Evolutionary conservation across 1,140 invertebrate genomes (phyloP), one percentile per base, ranked within the genome.

Genomic region (Amphibalanus amphitrite): DNA sequence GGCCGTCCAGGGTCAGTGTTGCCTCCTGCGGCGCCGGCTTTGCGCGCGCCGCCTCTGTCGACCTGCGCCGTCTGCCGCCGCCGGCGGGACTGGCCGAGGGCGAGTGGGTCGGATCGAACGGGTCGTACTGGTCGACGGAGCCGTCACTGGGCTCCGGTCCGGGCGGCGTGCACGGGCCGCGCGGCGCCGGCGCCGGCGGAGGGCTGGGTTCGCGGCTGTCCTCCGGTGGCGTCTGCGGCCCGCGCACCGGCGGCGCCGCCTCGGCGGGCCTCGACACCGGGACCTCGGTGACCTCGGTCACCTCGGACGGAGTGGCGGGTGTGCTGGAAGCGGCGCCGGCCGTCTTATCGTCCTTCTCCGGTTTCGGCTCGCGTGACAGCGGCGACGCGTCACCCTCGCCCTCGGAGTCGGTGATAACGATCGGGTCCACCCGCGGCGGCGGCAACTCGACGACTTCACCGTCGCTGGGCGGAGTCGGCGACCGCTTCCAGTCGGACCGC

Each of bases 31-130:
- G n/a, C n/a, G n/a, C n/a, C n/a, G n/a, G n/a, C n/a, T n/a, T n/a
- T n/a, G n/a, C n/a, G n/a, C n/a, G n/a, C 80, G 73, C 80, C 81
- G 30, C 83, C 83, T n/a, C 33, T 38, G 47, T 1, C 47, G 47
- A 23, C 17, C 6, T 3, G 6, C 47, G 47, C 47, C 47, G 6
- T 20, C 17, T 59, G 17, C 47, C 23, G 13, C 47, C 47, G 65
- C 28, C 65, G 28, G 1, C n/a, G 65, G n/a, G 10, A 25, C 65
- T 28, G 65, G 47, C 47, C 47, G 47, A 67, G 3, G 3, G n/a
- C 17, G 65, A 67, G 65, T 67, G 65, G 8, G 65, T 67, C 28
- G 65, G 65, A 10, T 67, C 65, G 65, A 67, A 67, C 65, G 65
- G 65, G 17, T 67, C n/a, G 65, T 67, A 67, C 65, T 10, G 4